Conservation (phyloP, 2,113 vertebrate genomes). For the Sturnira hondurensis region DNA sequence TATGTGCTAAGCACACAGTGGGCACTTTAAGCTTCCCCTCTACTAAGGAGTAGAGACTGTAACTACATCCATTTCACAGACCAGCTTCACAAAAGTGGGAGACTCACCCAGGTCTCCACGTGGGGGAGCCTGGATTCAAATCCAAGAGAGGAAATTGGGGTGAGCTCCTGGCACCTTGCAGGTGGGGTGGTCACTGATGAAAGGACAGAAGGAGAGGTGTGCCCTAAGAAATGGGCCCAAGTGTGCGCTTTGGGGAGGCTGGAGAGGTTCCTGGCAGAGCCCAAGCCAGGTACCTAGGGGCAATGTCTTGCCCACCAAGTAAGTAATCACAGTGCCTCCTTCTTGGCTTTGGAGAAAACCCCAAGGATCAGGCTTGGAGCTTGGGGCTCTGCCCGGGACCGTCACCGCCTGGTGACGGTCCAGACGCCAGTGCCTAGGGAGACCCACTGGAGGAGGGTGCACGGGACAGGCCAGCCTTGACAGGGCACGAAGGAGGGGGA, state of each 20-base stretch:
- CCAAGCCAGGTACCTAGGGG: neutral
- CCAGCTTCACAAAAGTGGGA: neutral
- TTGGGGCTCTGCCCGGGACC: no score
- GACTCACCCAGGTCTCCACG: neutral
- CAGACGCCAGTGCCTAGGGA: neutral
- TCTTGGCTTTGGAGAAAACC: neutral
- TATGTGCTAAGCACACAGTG: neutral
- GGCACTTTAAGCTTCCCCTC: neutral
- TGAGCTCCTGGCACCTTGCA: neutral
- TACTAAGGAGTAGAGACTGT: neutral
- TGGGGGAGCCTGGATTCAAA: neutral
- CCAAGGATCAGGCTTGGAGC: neutral
- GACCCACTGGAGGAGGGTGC: neutral
- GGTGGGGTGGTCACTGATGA: neutral
- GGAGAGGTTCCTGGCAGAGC: neutral
- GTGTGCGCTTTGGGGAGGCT: neutral
- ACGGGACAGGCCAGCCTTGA: neutral
- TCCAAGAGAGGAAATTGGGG: neutral
- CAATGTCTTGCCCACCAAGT: fast-evolving
- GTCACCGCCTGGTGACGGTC: neutral
- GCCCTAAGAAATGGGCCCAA: neutral
- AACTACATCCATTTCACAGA: neutral
- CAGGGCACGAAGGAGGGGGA: neutral
- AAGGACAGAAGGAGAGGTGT: neutral
- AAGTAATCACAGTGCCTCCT: neutral